Evolutionary conservation across 2,113 vertebrate species (phyloP), one percentile per base, ranked within the genome.

Genomic region (Mormoops blainvillei): DNA sequence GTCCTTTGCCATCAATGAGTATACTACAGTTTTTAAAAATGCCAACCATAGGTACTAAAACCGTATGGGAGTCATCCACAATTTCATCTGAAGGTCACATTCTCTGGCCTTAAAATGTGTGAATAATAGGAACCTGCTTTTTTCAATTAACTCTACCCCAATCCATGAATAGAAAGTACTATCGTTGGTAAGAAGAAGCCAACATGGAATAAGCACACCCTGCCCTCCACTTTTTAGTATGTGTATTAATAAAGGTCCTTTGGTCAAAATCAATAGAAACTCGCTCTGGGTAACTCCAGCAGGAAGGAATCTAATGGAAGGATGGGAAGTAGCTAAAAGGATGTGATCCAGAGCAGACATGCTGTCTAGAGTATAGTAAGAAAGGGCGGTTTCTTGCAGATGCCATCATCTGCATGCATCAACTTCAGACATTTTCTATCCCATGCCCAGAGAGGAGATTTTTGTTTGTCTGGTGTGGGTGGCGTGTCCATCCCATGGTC

Each of bases 171-270:
- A 87, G 54, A 41, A 88, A 38, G 28, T 41, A 0, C 8, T 31
- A n/a, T 20, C 24, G 1, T 24, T 16, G n/a, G 6, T 2, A 15
- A 84, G 73, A 52, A 87, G 33, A 41, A 70, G 20, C 18, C 28
- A 48, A 63, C 61, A 50, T 22, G 14, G 3, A 80, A 5, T 5
- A 54, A 13, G 63, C 26, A 16, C 18, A 15, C 28, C 6, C 38
- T 2, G 3, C 10, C 7, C 58, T 15, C 2, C 6, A 0, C 6
- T 3, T 63, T 31, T 52, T 5, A 67, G 70, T 3, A 41, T 48
- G 38, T 22, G 4, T 31, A 13, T 77, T 13, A 58, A 18, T 61
- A 52, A 80, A 48, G 67, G 3, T 41, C n/a, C 83, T 85, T 92
- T 48, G 54, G 54, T 16, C 54, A 67, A 38, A 92, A 31, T 41